Conservation (phyloP, 1,140 invertebrate genomes). For the Prorops nasuta region DNA sequence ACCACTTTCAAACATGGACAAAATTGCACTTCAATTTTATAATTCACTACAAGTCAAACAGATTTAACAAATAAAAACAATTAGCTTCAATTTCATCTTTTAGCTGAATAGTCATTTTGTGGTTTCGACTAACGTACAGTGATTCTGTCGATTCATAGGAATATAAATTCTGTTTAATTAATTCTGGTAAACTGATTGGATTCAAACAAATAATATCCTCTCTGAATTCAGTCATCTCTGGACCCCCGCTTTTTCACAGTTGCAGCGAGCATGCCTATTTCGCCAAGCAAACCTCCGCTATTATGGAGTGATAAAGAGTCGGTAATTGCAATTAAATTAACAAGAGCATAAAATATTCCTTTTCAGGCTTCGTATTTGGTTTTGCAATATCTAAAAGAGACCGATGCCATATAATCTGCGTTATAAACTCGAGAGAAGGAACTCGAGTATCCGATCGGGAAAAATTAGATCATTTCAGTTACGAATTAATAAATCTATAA, state of each 20-base stretch:
- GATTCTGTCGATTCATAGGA: constrained; percentile 14
- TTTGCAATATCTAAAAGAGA: too few relatives aligned
- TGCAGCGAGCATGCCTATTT: constrained; percentile 5
- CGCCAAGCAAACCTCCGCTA: constrained; percentile 20
- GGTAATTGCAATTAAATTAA: constrained; percentile 29
- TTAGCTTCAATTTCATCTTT: too few relatives aligned
- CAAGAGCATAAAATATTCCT: constrained; percentile 25
- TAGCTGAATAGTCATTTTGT: too few relatives aligned
- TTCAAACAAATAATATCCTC: constrained; percentile 23
- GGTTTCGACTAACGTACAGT: too few relatives aligned
- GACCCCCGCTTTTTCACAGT: constrained; percentile 11
- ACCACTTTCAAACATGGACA: too few relatives aligned
- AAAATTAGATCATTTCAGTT: constrained; percentile 4
- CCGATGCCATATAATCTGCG: too few relatives aligned
- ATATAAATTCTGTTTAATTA: constrained; percentile 33
- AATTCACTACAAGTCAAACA: too few relatives aligned
- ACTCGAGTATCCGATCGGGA: too few relatives aligned
- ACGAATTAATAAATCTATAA: not conserved
- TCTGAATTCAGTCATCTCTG: not conserved
- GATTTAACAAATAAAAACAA: too few relatives aligned
- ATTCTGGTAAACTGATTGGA: constrained; percentile 20
- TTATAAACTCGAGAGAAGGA: too few relatives aligned
- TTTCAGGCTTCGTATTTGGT: too few relatives aligned
- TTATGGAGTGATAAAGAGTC: constrained; percentile 26
- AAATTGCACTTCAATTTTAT: too few relatives aligned